Evolutionary conservation across 2,888 invertebrate genomes (phyloP), one percentile per base, ranked within the genome.

Genomic region (Drymonia ruficornis): DNA sequence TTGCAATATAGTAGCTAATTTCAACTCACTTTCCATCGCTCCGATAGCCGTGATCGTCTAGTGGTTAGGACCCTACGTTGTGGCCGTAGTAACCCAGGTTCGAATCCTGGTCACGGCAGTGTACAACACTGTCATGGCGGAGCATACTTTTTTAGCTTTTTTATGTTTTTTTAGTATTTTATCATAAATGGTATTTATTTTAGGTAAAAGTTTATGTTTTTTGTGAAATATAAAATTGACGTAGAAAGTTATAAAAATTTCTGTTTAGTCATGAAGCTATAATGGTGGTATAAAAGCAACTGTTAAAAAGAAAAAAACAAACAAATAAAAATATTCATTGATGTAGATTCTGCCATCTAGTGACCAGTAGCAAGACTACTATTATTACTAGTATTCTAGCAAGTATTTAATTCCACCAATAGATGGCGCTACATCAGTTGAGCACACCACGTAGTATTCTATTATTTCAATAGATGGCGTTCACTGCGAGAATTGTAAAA

Each of bases 31-130:
- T n/a, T 85, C 84, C 93, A 94, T 93, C 93, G 86, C 86, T 86
- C 85, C 86, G 80, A 70, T 77, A 93, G 94, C 94, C 94, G 94
- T 94, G 94, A 94, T 95, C 94, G 94, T 95, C 94, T 95, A 95
- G 95, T 95, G 95, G 94, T 95, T 95, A 95, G 94, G 94, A 94
- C 94, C 93, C 94, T 94, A 94, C 94, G 94, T 94, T 94, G 94
- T 94, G 94, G 94, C 94, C 94, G 95, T 94, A 94, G 94, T 94
- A 95, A 95, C 95, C 95, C 95, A 95, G 95, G 95, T 95, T 95
- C 95, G 95, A 95, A 94, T 94, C 94, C 94, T 94, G 94, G 94
- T 94, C 94, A 94, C 94, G 94, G 93, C 94, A 93, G 81, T 80
- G 87, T 63, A 3, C 3, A n/a, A 55, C 86, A 86, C 87, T 89